A percentile compares a stretch with the other conserved stretches of the same genome.
phyloP scores from a whole-genome alignment of 2,888 invertebrate genomes.

The Sphaerophoria rueppellii region DNA sequence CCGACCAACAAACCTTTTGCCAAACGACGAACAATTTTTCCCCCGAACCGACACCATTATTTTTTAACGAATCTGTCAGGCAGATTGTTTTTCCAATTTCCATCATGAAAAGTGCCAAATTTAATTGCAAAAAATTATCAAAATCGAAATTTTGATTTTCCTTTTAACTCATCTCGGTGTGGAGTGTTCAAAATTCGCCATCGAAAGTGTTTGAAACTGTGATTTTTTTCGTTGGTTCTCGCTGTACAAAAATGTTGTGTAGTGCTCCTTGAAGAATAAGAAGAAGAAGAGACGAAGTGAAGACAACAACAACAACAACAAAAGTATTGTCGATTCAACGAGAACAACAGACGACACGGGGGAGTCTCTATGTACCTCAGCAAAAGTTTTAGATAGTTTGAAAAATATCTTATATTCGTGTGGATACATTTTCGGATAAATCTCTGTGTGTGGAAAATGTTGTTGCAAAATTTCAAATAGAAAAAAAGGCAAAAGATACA shows the following conservation, averaged over 20 bases:
- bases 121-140: constrained; percentile 55
- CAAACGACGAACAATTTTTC: constrained; percentile 73
- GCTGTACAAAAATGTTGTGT: neutral
- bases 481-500: neutral
- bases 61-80: constrained; percentile 70
- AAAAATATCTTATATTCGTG: constrained; percentile 26
- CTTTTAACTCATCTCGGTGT: constrained; percentile 48
- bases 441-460: constrained; percentile 44
- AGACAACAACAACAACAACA: constrained; percentile 1
- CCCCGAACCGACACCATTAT: constrained; percentile 62
- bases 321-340: neutral
- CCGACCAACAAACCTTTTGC: constrained; percentile 70
- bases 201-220: constrained; percentile 67
- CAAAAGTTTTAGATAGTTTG: constrained; percentile 24
- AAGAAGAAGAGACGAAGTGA: neutral
- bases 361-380: constrained; percentile 31
- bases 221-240: constrained; percentile 10
- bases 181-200: constrained; percentile 51
- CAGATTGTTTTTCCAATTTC: constrained; percentile 67
- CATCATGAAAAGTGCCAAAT: constrained; percentile 67
- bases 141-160: constrained; percentile 24
- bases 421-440: constrained; percentile 40
- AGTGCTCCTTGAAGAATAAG: neutral
- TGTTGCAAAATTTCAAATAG: constrained; percentile 66
- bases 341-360: constrained; percentile 21